Conservation (phyloP, 2,888 invertebrate species). For the Xanthia togata region DNA sequence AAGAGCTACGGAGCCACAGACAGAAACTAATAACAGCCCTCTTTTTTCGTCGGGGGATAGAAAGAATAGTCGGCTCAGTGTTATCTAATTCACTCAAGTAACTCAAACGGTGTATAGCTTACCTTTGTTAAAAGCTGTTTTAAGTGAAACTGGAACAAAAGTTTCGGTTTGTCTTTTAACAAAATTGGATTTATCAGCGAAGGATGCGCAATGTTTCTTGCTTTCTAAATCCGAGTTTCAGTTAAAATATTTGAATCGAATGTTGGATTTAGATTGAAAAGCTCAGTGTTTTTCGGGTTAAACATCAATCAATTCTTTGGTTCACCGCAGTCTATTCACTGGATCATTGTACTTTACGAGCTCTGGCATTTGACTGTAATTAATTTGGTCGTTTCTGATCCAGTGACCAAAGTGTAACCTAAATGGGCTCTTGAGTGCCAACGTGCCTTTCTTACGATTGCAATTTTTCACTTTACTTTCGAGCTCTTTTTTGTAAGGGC, state of each 20-base stretch:
- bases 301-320: constrained; percentile 1
- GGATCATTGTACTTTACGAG: constrained; percentile 3
- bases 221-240: constrained; percentile 15
- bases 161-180: constrained; percentile 20
- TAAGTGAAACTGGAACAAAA: constrained; percentile 28
- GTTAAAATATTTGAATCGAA: constrained; percentile 12
- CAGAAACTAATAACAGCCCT: too few relatives aligned
- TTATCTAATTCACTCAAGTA: constrained; percentile 30
- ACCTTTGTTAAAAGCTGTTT: constrained; percentile 27
- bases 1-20: too few relatives aligned
- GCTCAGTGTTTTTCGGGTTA: background rate
- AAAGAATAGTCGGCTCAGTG: background rate
- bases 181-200: constrained; percentile 10
- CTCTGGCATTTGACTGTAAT: constrained; percentile 15
- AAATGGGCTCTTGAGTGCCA: background rate
- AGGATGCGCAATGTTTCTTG: constrained; percentile 17
- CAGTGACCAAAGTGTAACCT: background rate
- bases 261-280: background rate
- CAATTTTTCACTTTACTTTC: background rate
- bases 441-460: background rate
- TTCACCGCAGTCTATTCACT: constrained; percentile 2
- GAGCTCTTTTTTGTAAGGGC: background rate
- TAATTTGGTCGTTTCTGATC: constrained; percentile 17
- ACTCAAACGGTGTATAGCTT: constrained; percentile 12
- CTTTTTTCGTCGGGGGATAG: background rate